Evolutionary conservation across 64 coral and sea anemone genomes (phyloP).

Genomic region (Montipora capricornis): DNA sequence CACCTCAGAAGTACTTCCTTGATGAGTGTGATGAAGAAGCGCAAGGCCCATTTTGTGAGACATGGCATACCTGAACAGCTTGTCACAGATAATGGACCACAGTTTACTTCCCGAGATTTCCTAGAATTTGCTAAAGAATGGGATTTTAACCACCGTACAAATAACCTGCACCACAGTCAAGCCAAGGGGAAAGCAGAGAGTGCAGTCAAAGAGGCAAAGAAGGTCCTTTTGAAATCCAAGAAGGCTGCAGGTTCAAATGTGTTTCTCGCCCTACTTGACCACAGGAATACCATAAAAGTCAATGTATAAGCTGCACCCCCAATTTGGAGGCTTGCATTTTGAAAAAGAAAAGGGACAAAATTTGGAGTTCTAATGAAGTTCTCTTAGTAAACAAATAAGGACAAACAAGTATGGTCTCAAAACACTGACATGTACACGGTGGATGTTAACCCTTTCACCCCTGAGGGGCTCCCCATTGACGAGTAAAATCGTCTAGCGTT

Average conservation of each 20-base stretch:
- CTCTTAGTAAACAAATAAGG: too few relatives aligned
- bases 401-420: too few relatives aligned
- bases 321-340: too few relatives aligned
- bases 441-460: too few relatives aligned
- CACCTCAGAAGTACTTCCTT: not conserved
- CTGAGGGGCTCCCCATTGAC: too few relatives aligned
- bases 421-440: too few relatives aligned
- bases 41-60: not conserved
- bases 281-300: too few relatives aligned
- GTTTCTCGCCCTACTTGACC: not conserved
- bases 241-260: not conserved
- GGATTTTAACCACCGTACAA: not conserved
- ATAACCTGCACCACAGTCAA: not conserved
- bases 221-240: not conserved
- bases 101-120: not conserved
- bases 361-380: too few relatives aligned
- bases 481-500: too few relatives aligned
- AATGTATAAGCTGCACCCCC: too few relatives aligned
- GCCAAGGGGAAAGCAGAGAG: not conserved
- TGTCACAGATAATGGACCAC: not conserved
- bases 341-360: too few relatives aligned
- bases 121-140: constrained; percentile 1
- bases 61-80: constrained; percentile 8
- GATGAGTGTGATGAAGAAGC: not conserved
- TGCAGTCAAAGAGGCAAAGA: constrained; percentile 12